Conservation (phyloP, 2,113 vertebrate species). For the Rhagologus leucostigma region DNA sequence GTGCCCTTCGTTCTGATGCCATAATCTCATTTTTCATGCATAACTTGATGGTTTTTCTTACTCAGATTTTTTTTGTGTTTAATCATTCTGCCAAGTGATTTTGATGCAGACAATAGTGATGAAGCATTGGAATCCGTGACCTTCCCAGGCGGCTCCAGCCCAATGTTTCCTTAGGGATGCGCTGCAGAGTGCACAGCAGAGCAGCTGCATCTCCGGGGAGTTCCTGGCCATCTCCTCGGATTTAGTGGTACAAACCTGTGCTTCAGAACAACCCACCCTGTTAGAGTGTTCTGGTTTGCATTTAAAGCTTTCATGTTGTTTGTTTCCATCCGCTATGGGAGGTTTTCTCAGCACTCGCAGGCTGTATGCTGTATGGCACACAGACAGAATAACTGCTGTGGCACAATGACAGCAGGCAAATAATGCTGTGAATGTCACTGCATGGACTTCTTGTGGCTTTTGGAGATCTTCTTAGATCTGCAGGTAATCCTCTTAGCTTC, state of each 20-base stretch:
- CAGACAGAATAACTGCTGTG: neutral
- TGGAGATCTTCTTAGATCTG: neutral
- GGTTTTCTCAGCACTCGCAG: rapidly evolving
- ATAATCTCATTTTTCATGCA: constrained; percentile 65
- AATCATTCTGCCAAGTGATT: constrained; percentile 50
- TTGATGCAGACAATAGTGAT: constrained; percentile 15
- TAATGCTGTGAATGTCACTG: neutral
- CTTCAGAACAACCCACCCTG: neutral
- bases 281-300: neutral
- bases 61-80: constrained; percentile 12
- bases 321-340: neutral
- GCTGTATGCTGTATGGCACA: rapidly evolving
- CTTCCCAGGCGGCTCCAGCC: constrained; percentile 7
- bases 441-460: neutral
- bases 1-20: constrained; percentile 15
- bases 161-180: neutral
- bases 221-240: neutral
- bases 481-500: neutral
- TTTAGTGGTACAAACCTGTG: neutral
- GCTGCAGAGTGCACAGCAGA: neutral
- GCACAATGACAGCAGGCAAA: neutral
- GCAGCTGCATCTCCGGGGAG: neutral
- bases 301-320: neutral
- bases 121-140: neutral
- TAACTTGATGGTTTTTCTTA: constrained; percentile 43